These are phyloP conservation scores for Enteromius paludinosus DNA, from an alignment of 2,797 vertebrate species.

Conservation along the genomic window DNA sequence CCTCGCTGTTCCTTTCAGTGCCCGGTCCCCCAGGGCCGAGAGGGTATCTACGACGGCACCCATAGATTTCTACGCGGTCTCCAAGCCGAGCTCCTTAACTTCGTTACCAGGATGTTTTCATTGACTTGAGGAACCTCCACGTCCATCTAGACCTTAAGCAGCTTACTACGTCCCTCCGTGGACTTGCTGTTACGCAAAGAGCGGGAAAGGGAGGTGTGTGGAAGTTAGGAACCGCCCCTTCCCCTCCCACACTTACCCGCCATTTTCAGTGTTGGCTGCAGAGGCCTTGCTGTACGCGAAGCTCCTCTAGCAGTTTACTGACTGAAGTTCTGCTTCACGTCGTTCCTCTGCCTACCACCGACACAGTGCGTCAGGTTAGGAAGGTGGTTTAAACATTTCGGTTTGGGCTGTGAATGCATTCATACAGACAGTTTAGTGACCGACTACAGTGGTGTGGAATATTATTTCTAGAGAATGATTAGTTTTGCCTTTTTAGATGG, in stretches of 20 bases:
- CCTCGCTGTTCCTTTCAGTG: constrained; percentile 33
- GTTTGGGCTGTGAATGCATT: not conserved
- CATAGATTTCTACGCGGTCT: not conserved
- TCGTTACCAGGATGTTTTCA: constrained; percentile 45
- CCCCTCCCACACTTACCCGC: constrained; percentile 39
- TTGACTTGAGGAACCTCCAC: constrained; percentile 46
- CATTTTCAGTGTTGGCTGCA: constrained; percentile 48
- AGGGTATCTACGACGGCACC: not conserved
- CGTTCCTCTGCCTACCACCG: not conserved
- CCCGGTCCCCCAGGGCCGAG: not conserved
- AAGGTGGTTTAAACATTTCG: not conserved
- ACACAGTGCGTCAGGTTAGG: not conserved
- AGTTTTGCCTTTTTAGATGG: not conserved
- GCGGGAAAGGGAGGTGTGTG: constrained; percentile 45
- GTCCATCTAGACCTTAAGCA: constrained; percentile 47
- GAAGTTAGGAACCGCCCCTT: constrained; percentile 40
- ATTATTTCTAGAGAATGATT: not conserved
- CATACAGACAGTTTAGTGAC: not conserved
- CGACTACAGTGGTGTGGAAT: not conserved
- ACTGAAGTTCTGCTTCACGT: constrained; percentile 15
- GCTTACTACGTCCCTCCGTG: constrained; percentile 50
- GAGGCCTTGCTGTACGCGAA: constrained; percentile 34
- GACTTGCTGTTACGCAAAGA: constrained; percentile 47
- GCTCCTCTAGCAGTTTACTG: not conserved
- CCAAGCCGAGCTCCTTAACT: constrained; percentile 34